A percentile compares a stretch with the other conserved stretches of the same genome.
Conservation (phyloP, 53 echinoderm and acorn worm species). For the Apostichopus leukothele region DNA sequence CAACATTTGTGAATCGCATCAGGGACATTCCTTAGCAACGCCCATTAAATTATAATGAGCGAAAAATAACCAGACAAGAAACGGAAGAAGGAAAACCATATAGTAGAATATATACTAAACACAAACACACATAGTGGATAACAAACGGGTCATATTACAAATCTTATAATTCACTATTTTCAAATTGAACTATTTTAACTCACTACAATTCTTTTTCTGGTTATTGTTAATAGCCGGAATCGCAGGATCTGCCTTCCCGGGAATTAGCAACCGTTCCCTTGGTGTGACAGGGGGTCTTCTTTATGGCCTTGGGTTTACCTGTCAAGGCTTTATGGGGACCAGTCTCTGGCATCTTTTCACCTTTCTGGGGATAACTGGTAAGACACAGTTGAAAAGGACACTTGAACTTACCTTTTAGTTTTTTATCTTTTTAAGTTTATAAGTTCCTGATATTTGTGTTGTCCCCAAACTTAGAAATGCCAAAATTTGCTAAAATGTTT, state of each 20-base stretch:
- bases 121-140: too few relatives aligned
- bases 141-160: too few relatives aligned
- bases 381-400: background rate
- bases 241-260: background rate
- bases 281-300: conserved; percentile 7
- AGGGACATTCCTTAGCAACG: too few relatives aligned
- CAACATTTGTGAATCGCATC: too few relatives aligned
- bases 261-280: background rate
- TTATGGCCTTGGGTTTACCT: conserved; percentile 12
- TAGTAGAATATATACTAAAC: too few relatives aligned
- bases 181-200: too few relatives aligned
- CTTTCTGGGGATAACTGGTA: background rate
- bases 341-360: conserved; percentile 3
- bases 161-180: too few relatives aligned
- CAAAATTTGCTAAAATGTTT: too few relatives aligned
- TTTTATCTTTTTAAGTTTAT: background rate
- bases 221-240: background rate
- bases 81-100: too few relatives aligned
- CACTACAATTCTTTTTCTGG: too few relatives aligned
- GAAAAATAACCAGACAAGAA: too few relatives aligned
- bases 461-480: background rate
- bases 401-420: background rate
- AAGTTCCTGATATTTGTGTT: background rate
- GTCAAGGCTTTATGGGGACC: background rate
- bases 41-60: too few relatives aligned